A percentile compares a stretch with the other conserved stretches of the same genome.
Evolutionary conservation across 2,888 invertebrate genomes (phyloP).

Genomic region (Nycteola revayana): DNA sequence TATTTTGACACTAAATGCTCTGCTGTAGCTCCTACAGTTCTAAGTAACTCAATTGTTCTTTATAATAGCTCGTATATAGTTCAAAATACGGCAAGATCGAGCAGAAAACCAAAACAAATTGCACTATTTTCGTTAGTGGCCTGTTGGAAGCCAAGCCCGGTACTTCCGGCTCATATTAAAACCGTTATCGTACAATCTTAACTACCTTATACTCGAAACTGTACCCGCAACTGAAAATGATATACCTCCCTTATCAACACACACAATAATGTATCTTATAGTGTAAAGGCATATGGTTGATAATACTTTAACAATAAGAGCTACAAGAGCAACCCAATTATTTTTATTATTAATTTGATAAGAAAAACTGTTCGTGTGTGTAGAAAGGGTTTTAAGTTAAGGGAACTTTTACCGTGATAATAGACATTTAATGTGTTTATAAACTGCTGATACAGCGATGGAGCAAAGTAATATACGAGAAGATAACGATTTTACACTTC

Average conservation of each 20-base stretch:
- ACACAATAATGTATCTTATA: slow-evolving; percentile 47
- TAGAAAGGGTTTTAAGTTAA: slow-evolving; percentile 35
- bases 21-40: too few species aligned
- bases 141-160: slow-evolving; percentile 50
- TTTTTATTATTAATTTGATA: slow-evolving; percentile 77
- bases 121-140: slow-evolving; percentile 60
- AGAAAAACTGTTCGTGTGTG: slow-evolving; percentile 52
- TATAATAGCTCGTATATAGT: too few species aligned
- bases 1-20: too few species aligned
- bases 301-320: slow-evolving; percentile 23
- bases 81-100: slow-evolving; percentile 24
- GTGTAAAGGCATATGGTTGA: slow-evolving; percentile 29
- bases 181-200: slow-evolving; percentile 76
- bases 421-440: too few species aligned
- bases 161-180: slow-evolving; percentile 80
- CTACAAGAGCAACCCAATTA: slow-evolving; percentile 48
- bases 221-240: slow-evolving; percentile 70
- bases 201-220: slow-evolving; percentile 77
- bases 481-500: too few species aligned
- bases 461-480: too few species aligned
- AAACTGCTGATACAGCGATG: too few species aligned
- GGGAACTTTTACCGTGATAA: too few species aligned
- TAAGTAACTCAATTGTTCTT: too few species aligned
- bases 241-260: slow-evolving; percentile 54
- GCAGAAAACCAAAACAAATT: slow-evolving; percentile 56